Evolutionary conservation across 2,113 vertebrate genomes (phyloP), one percentile per base, ranked within the genome.

Genomic region (Lampris megalopsis): DNA sequence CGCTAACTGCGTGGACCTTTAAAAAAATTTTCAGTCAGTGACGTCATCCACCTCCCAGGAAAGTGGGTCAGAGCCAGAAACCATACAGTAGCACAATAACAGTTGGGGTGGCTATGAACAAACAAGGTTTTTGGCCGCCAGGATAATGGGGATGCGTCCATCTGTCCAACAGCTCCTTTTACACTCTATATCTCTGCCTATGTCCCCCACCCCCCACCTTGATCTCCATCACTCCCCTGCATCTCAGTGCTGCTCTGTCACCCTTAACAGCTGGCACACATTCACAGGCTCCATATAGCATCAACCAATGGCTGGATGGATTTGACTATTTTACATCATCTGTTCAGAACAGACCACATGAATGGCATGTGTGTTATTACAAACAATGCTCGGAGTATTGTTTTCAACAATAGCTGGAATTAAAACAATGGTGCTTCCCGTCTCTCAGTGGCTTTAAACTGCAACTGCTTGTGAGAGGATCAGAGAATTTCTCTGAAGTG

Each of bases 61-160:
- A 91, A 87, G 74, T 91, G 88, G 90, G 89, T 90, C 91, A 92
- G 83, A 52, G 86, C 84, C 85, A 86, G 86, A 82, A 85, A 81
- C 56, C 65, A 74, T 70, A 67, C 7, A 75, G 79, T 60, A 79
- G 79, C 40, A 3, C 54, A 45, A 50, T 0, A 45, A 42, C 73
- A 47, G 71, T 73, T 85, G 72, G 52, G 73, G 75, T 81, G 82
- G 54, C 72, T 58, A 86, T 7, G 43, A 81, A 82, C 76, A 88
- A 78, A 83, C 80, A 78, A 82, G 56, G 41, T 13, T 73, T 10
- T 61, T 45, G 45, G 64, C 45, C 37, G 71, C 40, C 63, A 84
- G 37, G 45, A 58, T 6, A 58, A 42, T 49, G 66, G 6, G 41
- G 77, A 79, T 72, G 61, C 53, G 80, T 68, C 71, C 63, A 82